Base-by-base conservation (phyloP, 2,888 invertebrate species). In the Parnassius glacialis region DNA sequence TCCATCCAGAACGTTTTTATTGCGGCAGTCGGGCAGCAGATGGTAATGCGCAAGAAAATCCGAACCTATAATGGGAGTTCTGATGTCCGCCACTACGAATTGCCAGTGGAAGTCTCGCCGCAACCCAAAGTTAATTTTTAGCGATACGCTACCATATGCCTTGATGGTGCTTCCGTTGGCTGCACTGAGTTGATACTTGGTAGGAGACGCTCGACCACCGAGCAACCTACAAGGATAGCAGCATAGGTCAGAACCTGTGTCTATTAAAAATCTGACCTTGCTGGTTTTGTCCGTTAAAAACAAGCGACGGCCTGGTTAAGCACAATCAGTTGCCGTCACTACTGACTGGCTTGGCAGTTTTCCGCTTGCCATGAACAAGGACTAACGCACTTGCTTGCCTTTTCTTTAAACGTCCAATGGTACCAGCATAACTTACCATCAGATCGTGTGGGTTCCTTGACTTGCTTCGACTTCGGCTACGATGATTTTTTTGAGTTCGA, bases 181-280 rank as follows among this genome's bases (percentile, higher is more conserved):
- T 20, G 68, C 64, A 10, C 52, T 44, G 12, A 68, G 64, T 16
- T 67, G 61, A 54, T 64, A 67, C 7, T 59, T 61, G 10, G 59
- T 50, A 25, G 25, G 25, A 25, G 25, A 25, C 25, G 25, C 25
- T 25, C 25, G 25, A 25, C 25, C 25, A 25, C 25, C 25, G 3
- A 25, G 25, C 25, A 25, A 41, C 55, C 9, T 45, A 9, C 41
- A 52, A 0, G 61, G 52, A 56, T 16, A 56, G n/a, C 61, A 66
- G 25, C 68, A 68, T 1, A 70, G 41, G 12, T 68, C 68, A 1
- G 68, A 67, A 0, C 69, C 67, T 1, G 69, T 68, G 45, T 68
- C 67, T 2, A 70, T 59, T 0, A 66, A 25, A 44, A 62, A 66
- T 7, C 43, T 53, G 3, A 20, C 50, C 41, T 61, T 61, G 0